Evolutionary conservation across 2,113 vertebrate genomes (phyloP).

Genomic region (Corythornis madagascariensis): DNA sequence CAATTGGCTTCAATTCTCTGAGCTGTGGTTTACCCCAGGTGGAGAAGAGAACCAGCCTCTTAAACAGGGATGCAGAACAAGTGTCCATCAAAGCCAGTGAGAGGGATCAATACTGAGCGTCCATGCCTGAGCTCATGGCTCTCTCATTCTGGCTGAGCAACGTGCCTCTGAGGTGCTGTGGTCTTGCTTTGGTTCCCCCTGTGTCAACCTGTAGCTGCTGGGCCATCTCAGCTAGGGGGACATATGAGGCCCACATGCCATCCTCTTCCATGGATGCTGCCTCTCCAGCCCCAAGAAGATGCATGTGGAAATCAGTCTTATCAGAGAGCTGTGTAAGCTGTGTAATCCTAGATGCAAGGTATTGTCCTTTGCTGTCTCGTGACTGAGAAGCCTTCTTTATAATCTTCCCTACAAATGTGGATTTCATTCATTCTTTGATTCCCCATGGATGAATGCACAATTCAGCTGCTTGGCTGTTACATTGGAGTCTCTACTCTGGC

Average conservation of each 20-base stretch:
- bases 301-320: neutral
- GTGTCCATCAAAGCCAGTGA: rapidly evolving
- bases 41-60: neutral
- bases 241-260: rapidly evolving
- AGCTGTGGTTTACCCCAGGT: neutral
- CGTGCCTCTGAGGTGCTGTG: neutral
- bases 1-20: neutral
- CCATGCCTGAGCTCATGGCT: neutral
- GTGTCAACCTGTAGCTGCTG: neutral
- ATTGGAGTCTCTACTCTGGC: neutral
- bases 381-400: neutral
- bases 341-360: neutral
- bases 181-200: neutral
- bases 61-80: neutral
- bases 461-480: neutral
- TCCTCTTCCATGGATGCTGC: neutral
- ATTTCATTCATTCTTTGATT: neutral
- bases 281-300: neutral
- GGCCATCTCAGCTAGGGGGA: neutral
- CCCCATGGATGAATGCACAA: neutral
- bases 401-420: neutral
- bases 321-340: neutral
- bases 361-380: neutral
- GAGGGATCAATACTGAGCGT: neutral
- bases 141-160: neutral